A percentile compares a stretch with the other conserved stretches of the same genome.
These are phyloP conservation scores for Halictus quadricinctus DNA, from an alignment of 2,888 invertebrate genomes.

Conservation along the genomic window DNA sequence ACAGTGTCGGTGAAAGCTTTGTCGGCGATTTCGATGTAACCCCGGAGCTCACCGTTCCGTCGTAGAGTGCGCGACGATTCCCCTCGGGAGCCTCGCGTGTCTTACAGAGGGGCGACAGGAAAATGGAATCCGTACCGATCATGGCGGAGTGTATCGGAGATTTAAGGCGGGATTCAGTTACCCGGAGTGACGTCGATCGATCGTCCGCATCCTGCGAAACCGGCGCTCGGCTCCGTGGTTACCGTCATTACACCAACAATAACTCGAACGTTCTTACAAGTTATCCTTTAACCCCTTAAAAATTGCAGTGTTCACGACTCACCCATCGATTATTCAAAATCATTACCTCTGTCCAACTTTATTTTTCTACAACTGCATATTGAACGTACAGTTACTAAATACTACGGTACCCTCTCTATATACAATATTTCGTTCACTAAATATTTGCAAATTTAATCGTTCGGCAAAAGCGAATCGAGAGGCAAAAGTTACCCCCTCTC, in stretches of 20 bases:
- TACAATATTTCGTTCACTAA: no score
- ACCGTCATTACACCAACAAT: neutral
- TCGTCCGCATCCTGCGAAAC: neutral
- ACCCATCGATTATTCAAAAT: no score
- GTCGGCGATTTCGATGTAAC: constrained; percentile 4
- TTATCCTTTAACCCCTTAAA: no score
- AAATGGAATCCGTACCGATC: constrained; percentile 18
- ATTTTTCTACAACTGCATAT: no score
- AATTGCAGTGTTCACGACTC: no score
- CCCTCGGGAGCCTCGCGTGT: neutral
- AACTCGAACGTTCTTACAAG: neutral
- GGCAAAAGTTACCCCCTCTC: no score
- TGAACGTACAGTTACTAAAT: no score
- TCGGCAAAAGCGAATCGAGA: no score
- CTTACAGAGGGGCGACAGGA: neutral
- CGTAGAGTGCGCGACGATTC: constrained; percentile 4
- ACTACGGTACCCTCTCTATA: no score
- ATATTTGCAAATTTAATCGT: no score
- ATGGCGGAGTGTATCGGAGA: constrained; percentile 9
- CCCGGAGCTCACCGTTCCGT: neutral
- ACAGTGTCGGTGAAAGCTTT: constrained; percentile 12
- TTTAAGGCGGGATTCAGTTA: constrained; percentile 1
- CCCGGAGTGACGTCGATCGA: constrained; percentile 4
- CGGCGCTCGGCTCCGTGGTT: neutral
- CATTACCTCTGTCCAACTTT: no score